Conservation (phyloP, 2,797 vertebrate genomes). For the Limnodromus scolopaceus region DNA sequence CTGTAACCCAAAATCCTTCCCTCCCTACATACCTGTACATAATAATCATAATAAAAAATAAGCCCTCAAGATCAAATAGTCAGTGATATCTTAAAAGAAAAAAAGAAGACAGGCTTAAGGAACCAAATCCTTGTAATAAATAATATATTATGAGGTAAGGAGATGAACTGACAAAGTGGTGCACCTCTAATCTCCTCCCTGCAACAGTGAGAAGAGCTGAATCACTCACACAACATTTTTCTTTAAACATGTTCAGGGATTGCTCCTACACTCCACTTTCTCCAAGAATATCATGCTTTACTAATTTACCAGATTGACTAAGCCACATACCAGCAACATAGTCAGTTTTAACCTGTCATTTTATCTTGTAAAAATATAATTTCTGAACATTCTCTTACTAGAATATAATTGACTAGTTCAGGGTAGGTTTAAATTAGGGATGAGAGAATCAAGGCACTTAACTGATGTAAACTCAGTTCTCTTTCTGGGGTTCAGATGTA, state of each 20-base stretch:
- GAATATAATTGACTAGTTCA: neutral
- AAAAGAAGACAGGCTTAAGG: neutral
- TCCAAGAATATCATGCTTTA: neutral
- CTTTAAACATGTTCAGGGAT: neutral
- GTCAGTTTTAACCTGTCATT: neutral
- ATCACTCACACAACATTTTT: neutral
- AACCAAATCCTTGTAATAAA: constrained; percentile 61
- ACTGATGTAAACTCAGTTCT: neutral
- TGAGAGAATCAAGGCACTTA: neutral
- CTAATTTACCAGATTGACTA: constrained; percentile 25
- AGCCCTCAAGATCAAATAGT: constrained; percentile 46
- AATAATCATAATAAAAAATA: constrained; percentile 5
- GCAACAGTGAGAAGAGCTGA: constrained; percentile 21
- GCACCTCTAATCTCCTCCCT: constrained; percentile 37
- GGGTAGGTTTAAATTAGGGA: neutral
- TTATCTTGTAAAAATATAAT: neutral
- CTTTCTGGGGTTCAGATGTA: neutral
- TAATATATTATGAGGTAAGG: constrained; percentile 57
- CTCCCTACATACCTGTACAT: neutral
- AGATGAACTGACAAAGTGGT: constrained; percentile 46
- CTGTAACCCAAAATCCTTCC: neutral
- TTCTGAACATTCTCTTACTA: neutral
- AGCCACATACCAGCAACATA: neutral
- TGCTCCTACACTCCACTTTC: neutral
- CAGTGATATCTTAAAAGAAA: constrained; percentile 32